phyloP scores from a whole-genome alignment of 2,888 invertebrate species.

The Carpatolechia fugitivella region DNA sequence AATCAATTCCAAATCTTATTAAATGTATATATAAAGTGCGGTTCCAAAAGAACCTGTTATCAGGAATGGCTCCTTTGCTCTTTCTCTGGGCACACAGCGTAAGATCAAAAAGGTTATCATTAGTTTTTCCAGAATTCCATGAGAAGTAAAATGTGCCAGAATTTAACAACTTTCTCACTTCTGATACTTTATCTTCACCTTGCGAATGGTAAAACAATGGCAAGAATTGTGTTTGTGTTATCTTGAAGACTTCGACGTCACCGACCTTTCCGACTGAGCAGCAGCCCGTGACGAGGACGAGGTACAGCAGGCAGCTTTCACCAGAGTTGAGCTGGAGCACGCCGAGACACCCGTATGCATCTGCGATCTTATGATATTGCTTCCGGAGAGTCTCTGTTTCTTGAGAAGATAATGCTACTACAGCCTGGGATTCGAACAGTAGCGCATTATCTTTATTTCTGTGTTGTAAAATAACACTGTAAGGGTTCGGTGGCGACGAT shows the following conservation, averaged over 20 bases:
- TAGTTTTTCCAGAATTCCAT: slow-evolving; percentile 81
- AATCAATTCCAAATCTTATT: slow-evolving; percentile 94
- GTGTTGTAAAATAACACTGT: slow-evolving; percentile 94
- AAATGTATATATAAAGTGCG: slow-evolving; percentile 96
- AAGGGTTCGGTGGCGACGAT: slow-evolving; percentile 90
- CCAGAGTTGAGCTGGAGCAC: slow-evolving; percentile 93
- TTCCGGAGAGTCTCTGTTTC: slow-evolving; percentile 94
- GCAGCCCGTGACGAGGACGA: slow-evolving; percentile 97
- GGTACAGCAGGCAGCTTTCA: slow-evolving; percentile 90
- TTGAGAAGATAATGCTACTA: slow-evolving; percentile 90
- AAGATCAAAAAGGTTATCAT: slow-evolving; percentile 87
- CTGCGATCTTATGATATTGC: slow-evolving; percentile 93
- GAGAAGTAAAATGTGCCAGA: slow-evolving; percentile 99
- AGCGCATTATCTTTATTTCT: slow-evolving; percentile 91
- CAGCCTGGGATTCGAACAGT: slow-evolving; percentile 95
- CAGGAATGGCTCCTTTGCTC: slow-evolving; percentile 88
- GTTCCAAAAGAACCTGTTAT: slow-evolving; percentile 99
- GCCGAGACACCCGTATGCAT: slow-evolving; percentile 98
- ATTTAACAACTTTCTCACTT: slow-evolving; percentile 91
- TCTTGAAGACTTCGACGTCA: slow-evolving; percentile 96
- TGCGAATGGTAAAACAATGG: slow-evolving; percentile 87
- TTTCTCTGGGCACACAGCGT: slow-evolving; percentile 96
- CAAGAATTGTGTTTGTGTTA: slow-evolving; percentile 94
- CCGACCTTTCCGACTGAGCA: slow-evolving; percentile 97
- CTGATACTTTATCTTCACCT: slow-evolving; percentile 81